A percentile compares a stretch with the other conserved stretches of the same genome.
Evolutionary conservation across 1,140 invertebrate genomes (phyloP).

Genomic region (Matsumurasca onukii): DNA sequence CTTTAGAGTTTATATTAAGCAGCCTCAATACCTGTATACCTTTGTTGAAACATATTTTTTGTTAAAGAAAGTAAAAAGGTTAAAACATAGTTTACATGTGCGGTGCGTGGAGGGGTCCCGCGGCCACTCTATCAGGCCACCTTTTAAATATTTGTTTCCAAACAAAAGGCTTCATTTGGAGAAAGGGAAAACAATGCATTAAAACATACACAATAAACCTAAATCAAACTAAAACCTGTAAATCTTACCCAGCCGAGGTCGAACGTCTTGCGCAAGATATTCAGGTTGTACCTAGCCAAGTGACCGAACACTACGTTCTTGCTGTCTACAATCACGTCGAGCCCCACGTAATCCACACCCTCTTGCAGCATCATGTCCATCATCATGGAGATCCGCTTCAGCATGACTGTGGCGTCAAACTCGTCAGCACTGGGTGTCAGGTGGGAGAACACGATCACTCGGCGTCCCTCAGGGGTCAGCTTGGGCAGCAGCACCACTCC

Average conservation of each 20-base stretch:
- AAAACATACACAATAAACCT: too few species aligned
- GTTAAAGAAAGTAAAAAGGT: too few species aligned
- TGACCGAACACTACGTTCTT: constrained; percentile 35
- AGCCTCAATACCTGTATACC: too few species aligned
- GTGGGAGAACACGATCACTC: constrained; percentile 42
- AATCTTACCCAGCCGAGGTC: constrained; percentile 38
- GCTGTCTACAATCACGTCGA: constrained; percentile 37
- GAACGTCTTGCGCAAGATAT: constrained; percentile 31
- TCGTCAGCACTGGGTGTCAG: constrained; percentile 33
- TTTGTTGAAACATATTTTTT: too few species aligned
- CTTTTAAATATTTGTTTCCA: too few species aligned
- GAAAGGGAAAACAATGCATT: too few species aligned
- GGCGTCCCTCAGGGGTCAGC: constrained; percentile 36
- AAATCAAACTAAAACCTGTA: too few species aligned
- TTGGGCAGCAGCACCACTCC: constrained; percentile 35
- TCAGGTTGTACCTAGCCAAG: constrained; percentile 36
- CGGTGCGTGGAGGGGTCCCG: too few species aligned
- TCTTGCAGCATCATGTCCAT: constrained; percentile 37
- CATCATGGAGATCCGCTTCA: constrained; percentile 40
- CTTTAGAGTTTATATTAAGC: too few species aligned
- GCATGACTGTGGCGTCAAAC: constrained; percentile 38
- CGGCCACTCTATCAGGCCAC: too few species aligned
- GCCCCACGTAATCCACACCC: constrained; percentile 33
- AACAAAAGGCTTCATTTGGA: too few species aligned
- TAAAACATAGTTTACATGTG: too few species aligned